These are phyloP conservation scores for Hypotaenidia philippensis DNA, from an alignment of 2,797 vertebrate species.

Conservation along the genomic window DNA sequence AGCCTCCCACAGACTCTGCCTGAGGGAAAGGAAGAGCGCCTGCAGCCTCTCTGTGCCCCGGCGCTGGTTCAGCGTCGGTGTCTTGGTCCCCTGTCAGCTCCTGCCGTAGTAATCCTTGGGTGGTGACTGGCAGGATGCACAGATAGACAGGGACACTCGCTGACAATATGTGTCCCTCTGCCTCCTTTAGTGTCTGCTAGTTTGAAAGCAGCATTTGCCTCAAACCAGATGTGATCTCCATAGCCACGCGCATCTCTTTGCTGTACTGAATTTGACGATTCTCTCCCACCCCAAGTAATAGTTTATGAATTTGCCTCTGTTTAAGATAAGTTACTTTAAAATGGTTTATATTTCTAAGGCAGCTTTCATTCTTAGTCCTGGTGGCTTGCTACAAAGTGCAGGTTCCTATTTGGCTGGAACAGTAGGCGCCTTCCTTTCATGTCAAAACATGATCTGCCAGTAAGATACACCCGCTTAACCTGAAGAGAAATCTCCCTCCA, in stretches of 20 bases:
- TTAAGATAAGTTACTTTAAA: not conserved
- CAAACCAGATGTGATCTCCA: fast-evolving
- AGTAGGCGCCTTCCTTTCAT: not conserved
- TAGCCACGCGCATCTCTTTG: not conserved
- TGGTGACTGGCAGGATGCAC: not conserved
- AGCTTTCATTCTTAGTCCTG: not conserved
- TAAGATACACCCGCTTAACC: not conserved
- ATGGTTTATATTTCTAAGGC: not conserved
- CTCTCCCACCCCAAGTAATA: fast-evolving
- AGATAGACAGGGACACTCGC: fast-evolving
- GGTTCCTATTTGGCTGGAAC: not conserved
- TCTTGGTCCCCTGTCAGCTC: not conserved
- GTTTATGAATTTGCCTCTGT: not conserved
- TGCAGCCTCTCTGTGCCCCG: fast-evolving
- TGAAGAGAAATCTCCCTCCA: not conserved
- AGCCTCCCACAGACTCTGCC: fast-evolving
- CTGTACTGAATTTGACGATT: fast-evolving
- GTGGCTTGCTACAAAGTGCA: not conserved
- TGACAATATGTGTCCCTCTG: fast-evolving
- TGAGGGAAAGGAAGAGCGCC: fast-evolving
- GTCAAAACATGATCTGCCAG: not conserved
- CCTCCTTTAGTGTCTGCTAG: fast-evolving
- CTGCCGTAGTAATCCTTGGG: fast-evolving
- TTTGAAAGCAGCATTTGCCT: fast-evolving
- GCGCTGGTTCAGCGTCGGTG: fast-evolving